phyloP scores from a whole-genome alignment of 2,113 vertebrate genomes.

The Podiceps cristatus region DNA sequence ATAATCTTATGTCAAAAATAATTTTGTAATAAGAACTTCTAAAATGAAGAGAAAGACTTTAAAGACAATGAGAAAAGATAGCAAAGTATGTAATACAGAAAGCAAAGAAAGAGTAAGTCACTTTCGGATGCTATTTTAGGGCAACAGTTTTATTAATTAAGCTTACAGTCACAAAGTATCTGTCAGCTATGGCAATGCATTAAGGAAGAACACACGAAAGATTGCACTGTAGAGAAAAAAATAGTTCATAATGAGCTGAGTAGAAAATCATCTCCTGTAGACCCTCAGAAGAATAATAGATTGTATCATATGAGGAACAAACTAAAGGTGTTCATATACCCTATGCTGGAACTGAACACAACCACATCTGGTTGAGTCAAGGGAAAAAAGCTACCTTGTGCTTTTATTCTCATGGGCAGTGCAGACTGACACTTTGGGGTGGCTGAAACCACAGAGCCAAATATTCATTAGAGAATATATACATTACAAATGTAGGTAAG shows the following conservation, averaged over 20 bases:
- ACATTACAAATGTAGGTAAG: not conserved
- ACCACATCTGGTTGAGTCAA: not conserved
- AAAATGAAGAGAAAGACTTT: not conserved
- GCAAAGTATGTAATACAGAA: not conserved
- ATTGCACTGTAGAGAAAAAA: not conserved
- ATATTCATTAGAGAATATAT: not conserved
- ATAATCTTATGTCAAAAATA: not conserved
- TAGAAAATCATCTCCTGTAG: not conserved
- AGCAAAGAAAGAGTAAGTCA: not conserved
- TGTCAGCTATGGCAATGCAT: not conserved
- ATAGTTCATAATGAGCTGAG: not conserved
- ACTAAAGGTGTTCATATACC: not conserved
- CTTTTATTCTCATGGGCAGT: not conserved
- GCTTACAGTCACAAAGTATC: not conserved
- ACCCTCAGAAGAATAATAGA: not conserved
- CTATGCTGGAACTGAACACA: not conserved
- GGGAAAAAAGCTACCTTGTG: not conserved
- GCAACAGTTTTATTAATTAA: slow-evolving; percentile 29
- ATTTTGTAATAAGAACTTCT: not conserved
- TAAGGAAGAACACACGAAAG: slow-evolving; percentile 1
- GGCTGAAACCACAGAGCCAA: not conserved
- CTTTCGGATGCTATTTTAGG: not conserved
- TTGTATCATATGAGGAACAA: not conserved
- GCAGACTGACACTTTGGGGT: fast-evolving
- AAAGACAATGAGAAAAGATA: not conserved